phyloP scores from a whole-genome alignment of 2,888 invertebrate genomes.

The Anodontia alba region DNA sequence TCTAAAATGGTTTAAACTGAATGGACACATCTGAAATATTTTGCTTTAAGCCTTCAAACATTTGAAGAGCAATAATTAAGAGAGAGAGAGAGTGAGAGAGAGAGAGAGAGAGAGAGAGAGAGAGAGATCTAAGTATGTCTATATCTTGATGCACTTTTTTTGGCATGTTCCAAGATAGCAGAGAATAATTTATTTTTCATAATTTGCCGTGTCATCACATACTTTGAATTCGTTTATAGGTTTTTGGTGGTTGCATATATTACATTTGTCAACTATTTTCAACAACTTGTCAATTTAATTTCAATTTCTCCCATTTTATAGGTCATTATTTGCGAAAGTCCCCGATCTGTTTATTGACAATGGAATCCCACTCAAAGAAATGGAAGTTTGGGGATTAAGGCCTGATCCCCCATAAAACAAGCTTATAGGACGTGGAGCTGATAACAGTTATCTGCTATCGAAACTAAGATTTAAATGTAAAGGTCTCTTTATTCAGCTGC shows the following conservation, averaged over 20 bases:
- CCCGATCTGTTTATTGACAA: neutral
- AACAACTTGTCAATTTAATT: neutral
- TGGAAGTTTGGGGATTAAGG: conserved; percentile 1
- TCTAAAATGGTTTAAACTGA: too few species aligned
- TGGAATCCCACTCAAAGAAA: neutral
- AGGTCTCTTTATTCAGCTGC: neutral
- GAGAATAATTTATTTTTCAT: too few species aligned
- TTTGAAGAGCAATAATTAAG: too few species aligned
- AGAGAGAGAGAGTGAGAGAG: too few species aligned
- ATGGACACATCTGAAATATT: too few species aligned
- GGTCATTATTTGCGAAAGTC: neutral
- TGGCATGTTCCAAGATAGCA: too few species aligned
- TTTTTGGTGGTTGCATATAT: neutral
- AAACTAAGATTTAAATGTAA: neutral
- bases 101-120: too few species aligned
- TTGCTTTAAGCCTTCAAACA: too few species aligned
- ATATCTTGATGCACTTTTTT: too few species aligned
- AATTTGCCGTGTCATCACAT: too few species aligned
- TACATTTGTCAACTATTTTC: neutral
- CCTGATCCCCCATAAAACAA: neutral
- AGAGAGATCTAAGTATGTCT: too few species aligned
- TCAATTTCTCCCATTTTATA: neutral
- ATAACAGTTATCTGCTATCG: neutral
- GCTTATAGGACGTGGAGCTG: neutral
- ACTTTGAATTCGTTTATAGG: too few species aligned